These are phyloP conservation scores for Melanotaenia pygmaea DNA, from an alignment of 2,797 vertebrate species.

Conservation along the genomic window DNA sequence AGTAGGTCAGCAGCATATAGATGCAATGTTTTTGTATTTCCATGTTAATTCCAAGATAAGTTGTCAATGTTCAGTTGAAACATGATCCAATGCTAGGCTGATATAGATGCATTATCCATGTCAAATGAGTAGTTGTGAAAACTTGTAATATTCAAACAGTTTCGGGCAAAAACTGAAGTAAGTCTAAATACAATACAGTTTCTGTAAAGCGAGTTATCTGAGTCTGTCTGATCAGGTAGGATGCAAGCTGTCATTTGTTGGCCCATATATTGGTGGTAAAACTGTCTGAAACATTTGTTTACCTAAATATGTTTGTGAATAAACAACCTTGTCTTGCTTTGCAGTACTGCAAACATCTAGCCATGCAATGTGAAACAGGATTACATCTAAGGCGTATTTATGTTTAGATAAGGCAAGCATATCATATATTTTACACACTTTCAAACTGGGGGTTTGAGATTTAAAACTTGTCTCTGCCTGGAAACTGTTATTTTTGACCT, in stretches of 20 bases:
- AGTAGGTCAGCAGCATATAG: too few relatives aligned
- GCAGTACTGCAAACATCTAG: neutral
- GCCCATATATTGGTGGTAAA: neutral
- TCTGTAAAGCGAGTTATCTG: neutral
- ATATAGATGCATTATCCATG: too few relatives aligned
- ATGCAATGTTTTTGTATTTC: too few relatives aligned
- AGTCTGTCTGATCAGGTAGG: too few relatives aligned
- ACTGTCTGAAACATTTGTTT: neutral
- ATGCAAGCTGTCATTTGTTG: neutral
- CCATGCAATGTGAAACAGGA: slow-evolving; percentile 12
- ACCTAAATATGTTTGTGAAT: neutral
- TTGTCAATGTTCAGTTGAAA: too few relatives aligned
- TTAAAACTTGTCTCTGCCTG: neutral
- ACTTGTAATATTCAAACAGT: too few relatives aligned
- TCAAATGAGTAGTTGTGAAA: too few relatives aligned
- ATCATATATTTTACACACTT: neutral
- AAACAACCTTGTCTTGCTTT: neutral
- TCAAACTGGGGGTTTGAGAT: neutral
- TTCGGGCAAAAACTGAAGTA: too few relatives aligned
- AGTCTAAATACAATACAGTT: too few relatives aligned
- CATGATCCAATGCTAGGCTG: too few relatives aligned
- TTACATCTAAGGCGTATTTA: slow-evolving; percentile 10
- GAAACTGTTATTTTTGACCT: neutral
- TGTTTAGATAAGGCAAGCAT: neutral
- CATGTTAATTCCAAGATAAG: too few relatives aligned